phyloP scores from a whole-genome alignment of 2,113 vertebrate species.

The Carettochelys insculpta region DNA sequence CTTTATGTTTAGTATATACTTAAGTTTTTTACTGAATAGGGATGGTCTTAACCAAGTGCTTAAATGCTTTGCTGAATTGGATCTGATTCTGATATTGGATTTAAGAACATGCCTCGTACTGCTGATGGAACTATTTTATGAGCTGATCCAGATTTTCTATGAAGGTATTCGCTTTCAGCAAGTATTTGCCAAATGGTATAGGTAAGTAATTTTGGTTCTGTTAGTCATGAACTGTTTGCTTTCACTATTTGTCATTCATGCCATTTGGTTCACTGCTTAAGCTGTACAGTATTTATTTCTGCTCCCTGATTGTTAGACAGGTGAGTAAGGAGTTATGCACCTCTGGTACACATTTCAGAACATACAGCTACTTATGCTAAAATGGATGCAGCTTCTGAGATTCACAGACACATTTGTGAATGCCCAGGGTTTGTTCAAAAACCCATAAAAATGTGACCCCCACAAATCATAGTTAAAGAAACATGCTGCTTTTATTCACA shows the following conservation, averaged over 20 bases:
- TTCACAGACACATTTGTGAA: constrained; percentile 36
- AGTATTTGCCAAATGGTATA: constrained; percentile 15
- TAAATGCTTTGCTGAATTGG: constrained; percentile 41
- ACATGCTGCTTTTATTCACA: constrained; percentile 16
- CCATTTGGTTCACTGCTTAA: constrained; percentile 13
- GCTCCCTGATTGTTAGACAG: constrained; percentile 54
- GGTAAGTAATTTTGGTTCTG: neutral
- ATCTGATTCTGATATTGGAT: constrained; percentile 41
- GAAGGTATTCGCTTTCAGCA: constrained; percentile 4
- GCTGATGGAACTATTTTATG: constrained; percentile 28
- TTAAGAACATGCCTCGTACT: neutral
- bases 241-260: neutral
- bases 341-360: constrained; percentile 38
- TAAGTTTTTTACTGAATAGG: neutral
- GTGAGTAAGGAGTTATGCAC: constrained; percentile 40
- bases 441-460: neutral
- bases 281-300: constrained; percentile 24
- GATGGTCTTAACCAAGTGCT: constrained; percentile 10
- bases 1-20: constrained; percentile 63
- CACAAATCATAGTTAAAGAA: neutral
- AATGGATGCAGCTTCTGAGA: constrained; percentile 61
- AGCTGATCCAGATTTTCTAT: constrained; percentile 29
- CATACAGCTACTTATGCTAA: constrained; percentile 53
- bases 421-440: constrained; percentile 29
- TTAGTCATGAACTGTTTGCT: neutral